Percentiles rank a stretch among this genome's conserved stretches.
phyloP scores from a whole-genome alignment of 2,113 vertebrate genomes.

The Antechinus flavipes region DNA sequence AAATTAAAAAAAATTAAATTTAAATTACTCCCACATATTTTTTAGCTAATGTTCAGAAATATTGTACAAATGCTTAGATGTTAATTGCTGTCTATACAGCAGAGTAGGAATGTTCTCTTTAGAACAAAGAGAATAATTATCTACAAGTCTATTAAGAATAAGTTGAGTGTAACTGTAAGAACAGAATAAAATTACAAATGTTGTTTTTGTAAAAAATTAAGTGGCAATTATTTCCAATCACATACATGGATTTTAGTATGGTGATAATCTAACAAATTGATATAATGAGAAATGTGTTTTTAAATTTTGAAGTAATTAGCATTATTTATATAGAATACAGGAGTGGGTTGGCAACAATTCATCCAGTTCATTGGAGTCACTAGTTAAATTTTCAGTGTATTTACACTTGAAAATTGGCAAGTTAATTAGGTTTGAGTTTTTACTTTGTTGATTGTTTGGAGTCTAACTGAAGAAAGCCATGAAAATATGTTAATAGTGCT shows the following conservation, averaged over 20 bases:
- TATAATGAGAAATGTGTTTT: background rate
- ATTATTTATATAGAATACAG: background rate
- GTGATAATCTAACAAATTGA: background rate
- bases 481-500: background rate
- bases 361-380: background rate
- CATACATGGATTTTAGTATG: background rate
- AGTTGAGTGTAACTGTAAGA: background rate
- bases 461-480: background rate
- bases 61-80: background rate
- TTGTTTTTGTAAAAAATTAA: background rate
- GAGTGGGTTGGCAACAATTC: background rate
- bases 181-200: background rate
- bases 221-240: background rate
- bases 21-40: background rate
- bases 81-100: background rate
- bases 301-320: background rate
- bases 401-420: background rate
- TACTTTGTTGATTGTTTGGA: background rate
- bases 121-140: background rate
- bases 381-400: background rate
- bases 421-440: background rate
- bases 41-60: background rate
- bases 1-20: constrained; percentile 7
- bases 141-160: background rate
- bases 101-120: background rate